Percentiles rank a stretch among this genome's conserved stretches.
Evolutionary conservation across 2,113 vertebrate genomes (phyloP).

Genomic region (Spea bombifrons): DNA sequence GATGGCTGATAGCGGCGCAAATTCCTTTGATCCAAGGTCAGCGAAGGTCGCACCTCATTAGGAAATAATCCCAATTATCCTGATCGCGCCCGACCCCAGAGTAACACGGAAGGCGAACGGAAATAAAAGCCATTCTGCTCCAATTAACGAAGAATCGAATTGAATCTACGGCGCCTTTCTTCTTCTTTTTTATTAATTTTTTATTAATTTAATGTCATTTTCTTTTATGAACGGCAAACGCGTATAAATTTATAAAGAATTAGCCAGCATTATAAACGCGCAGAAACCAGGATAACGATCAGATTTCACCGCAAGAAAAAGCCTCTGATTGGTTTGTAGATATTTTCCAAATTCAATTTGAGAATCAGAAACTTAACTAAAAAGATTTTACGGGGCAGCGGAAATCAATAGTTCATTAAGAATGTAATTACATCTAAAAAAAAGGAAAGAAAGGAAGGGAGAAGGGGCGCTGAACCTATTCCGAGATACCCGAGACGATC

Average conservation of each 20-base stretch:
- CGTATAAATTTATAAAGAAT: not conserved
- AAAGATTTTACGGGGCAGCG: not conserved
- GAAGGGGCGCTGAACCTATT: too few relatives aligned
- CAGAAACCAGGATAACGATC: not conserved
- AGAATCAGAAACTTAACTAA: not conserved
- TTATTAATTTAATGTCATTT: not conserved
- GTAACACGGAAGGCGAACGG: not conserved
- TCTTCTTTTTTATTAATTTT: not conserved
- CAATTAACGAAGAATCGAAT: not conserved
- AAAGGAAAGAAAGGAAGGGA: too few relatives aligned
- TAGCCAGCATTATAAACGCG: not conserved
- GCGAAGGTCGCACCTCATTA: not conserved
- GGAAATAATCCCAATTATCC: constrained; percentile 1
- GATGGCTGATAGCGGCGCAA: not conserved
- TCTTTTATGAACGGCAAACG: not conserved
- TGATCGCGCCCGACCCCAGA: not conserved
- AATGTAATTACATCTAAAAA: not conserved
- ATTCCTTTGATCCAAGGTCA: constrained; percentile 14
- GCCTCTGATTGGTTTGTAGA: not conserved
- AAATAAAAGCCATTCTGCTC: not conserved
- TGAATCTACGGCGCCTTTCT: not conserved
- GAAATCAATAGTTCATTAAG: not conserved
- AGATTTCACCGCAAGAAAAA: not conserved
- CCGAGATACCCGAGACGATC: too few relatives aligned
- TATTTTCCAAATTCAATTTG: not conserved